These are phyloP conservation scores for Phania funesta DNA, from an alignment of 2,888 invertebrate species.

Conservation along the genomic window DNA sequence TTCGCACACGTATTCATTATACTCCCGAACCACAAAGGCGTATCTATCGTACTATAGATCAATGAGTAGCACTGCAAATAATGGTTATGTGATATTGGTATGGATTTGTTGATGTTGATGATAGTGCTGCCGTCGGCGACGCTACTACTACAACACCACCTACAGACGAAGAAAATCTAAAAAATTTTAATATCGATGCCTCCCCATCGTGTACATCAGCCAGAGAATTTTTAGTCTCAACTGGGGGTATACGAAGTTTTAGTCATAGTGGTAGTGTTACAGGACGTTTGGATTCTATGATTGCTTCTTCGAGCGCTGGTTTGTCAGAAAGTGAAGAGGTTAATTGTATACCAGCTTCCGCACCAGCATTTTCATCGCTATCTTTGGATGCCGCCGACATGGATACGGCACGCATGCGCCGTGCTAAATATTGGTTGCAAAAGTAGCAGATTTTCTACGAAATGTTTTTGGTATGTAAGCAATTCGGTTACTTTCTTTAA, in stretches of 20 bases:
- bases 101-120: slow-evolving; percentile 77
- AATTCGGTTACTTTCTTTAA: slow-evolving; percentile 2
- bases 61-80: slow-evolving; percentile 81
- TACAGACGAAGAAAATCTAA: background rate
- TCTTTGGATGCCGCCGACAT: slow-evolving; percentile 64
- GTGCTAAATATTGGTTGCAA: slow-evolving; percentile 63
- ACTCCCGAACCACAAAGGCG: slow-evolving; percentile 83
- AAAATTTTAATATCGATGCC: slow-evolving; percentile 34
- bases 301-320: slow-evolving; percentile 3
- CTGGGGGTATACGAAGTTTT: slow-evolving; percentile 45
- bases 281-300: slow-evolving; percentile 55
- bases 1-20: slow-evolving; percentile 84
- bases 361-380: slow-evolving; percentile 65
- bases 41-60: slow-evolving; percentile 81
- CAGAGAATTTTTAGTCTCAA: slow-evolving; percentile 41
- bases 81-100: slow-evolving; percentile 81
- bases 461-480: background rate
- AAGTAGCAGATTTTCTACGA: slow-evolving; percentile 48
- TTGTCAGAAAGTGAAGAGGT: slow-evolving; percentile 3
- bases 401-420: slow-evolving; percentile 62
- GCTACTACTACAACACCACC: background rate
- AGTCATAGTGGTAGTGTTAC: slow-evolving; percentile 62
- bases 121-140: slow-evolving; percentile 32
- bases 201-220: slow-evolving; percentile 41
- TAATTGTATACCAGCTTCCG: slow-evolving; percentile 56